Percentiles rank a stretch among this genome's conserved stretches.
These are phyloP conservation scores for Fabriciana adippe DNA, from an alignment of 2,888 invertebrate species.

Conservation along the genomic window DNA sequence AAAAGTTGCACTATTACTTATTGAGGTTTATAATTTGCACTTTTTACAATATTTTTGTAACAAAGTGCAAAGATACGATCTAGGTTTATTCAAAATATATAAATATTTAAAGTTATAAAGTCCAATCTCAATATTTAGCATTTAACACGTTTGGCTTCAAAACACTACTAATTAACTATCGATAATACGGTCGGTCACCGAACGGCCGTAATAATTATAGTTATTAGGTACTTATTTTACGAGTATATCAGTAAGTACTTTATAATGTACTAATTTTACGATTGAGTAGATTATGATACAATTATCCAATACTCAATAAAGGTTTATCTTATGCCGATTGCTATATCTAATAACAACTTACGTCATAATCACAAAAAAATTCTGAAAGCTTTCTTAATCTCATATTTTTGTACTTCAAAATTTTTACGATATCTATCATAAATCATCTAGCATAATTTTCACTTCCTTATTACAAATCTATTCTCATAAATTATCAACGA, in stretches of 20 bases:
- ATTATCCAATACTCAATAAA: conserved; percentile 4
- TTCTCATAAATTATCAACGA: conserved; percentile 38
- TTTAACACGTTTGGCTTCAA: no score
- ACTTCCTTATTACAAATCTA: conserved; percentile 34
- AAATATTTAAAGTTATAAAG: no score
- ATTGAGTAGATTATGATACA: conserved; percentile 6
- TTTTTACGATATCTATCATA: background rate
- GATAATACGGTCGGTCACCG: no score
- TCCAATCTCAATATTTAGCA: no score
- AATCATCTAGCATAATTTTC: conserved; percentile 7
- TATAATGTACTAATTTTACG: background rate
- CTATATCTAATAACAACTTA: background rate
- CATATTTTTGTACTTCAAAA: no score
- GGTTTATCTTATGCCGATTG: conserved; percentile 2
- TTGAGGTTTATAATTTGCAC: no score
- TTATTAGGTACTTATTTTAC: background rate
- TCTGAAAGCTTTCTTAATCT: no score
- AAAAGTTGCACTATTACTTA: no score
- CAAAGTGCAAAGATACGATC: no score
- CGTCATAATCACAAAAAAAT: background rate
- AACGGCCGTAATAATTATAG: background rate
- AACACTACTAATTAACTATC: no score
- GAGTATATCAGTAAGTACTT: conserved; percentile 10
- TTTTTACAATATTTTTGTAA: no score
- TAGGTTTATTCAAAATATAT: no score